Base-by-base conservation (phyloP, 2,797 vertebrate species). In the Sebastes aleutianus region DNA sequence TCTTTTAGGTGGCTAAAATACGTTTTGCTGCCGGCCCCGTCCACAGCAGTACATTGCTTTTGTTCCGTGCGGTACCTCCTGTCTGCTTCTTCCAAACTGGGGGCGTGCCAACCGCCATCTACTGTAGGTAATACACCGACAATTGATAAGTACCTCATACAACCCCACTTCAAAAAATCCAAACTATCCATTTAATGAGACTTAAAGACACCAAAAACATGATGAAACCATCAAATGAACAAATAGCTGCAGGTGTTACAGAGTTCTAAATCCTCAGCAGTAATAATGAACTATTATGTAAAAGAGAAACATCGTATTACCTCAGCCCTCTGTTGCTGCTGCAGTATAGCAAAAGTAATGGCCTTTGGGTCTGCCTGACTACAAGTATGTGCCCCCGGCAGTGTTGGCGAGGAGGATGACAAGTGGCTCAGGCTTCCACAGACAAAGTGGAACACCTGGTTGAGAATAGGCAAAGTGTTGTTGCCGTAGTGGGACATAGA, bases 241-340 rank as follows among this genome's bases (percentile, higher is more conserved):
- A 11, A 8, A 58, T 2, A 39, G 14, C 34, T 68, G 53, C 47
- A 32, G 26, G 5, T 39, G 31, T 34, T 27, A 6, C 6, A 2
- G 14, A 6, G 20, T 5, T 59, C 3, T 26, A 20, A 74, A 47
- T 61, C 20, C 1, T 64, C 68, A 27, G 50, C 31, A 64, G 14
- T 29, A 61, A 54, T 66, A 34, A 43, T 47, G 1, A 36, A 34
- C 4, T 24, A 24, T 70, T 0, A 4, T 4, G 54, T 32, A 7
- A 73, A 74, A 68, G 32, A 43, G 1, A 56, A n/a, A 53, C 16
- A 11, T 50, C 1, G 0, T 59, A 36, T 54, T 87, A 96, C 96
- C 96, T 96, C 96, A 1, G 96, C 95, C 72, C 96, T 93, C 74
- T 96, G 94, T 74, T 96, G 95, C 87, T 97, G 96, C 78, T 96